Evolutionary conservation across 2,113 vertebrate species (phyloP).

Genomic region (Corythornis vintsioides): DNA sequence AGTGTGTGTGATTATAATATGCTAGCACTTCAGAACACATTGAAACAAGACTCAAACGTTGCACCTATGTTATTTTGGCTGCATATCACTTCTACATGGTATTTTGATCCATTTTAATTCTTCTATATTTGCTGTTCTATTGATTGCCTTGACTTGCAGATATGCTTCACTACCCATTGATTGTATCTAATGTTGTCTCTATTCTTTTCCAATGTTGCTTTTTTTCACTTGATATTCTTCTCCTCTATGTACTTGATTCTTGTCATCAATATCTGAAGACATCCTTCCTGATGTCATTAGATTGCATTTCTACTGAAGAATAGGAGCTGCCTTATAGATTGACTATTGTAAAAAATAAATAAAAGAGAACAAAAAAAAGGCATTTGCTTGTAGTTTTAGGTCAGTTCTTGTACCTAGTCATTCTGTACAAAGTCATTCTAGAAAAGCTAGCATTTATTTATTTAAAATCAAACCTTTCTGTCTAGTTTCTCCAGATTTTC

Average conservation of each 20-base stretch:
- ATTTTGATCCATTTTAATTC: conserved; percentile 10
- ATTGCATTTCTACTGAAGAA: conserved; percentile 4
- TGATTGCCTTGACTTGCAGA: conserved; percentile 18
- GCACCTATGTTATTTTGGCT: not conserved
- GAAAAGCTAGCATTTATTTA: not conserved
- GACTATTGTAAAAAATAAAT: not conserved
- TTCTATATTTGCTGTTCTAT: conserved; percentile 7
- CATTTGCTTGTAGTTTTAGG: not conserved
- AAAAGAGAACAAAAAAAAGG: not conserved
- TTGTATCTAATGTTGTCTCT: conserved; percentile 43
- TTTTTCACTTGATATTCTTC: conserved; percentile 50
- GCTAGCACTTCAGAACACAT: not conserved
- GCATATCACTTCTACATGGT: not conserved
- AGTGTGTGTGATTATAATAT: not conserved
- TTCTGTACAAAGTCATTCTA: not conserved
- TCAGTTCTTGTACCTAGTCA: not conserved
- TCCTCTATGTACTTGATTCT: conserved; percentile 37
- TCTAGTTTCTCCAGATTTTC: not conserved
- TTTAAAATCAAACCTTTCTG: not conserved
- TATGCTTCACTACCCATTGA: conserved; percentile 25
- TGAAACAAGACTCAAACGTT: not conserved
- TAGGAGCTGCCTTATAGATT: conserved; percentile 17
- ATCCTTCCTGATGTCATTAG: conserved; percentile 11
- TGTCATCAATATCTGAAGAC: not conserved
- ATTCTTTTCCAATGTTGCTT: conserved; percentile 34